Evolutionary conservation across 1,140 invertebrate genomes (phyloP).

Genomic region (Pseudomyrmex concolor): DNA sequence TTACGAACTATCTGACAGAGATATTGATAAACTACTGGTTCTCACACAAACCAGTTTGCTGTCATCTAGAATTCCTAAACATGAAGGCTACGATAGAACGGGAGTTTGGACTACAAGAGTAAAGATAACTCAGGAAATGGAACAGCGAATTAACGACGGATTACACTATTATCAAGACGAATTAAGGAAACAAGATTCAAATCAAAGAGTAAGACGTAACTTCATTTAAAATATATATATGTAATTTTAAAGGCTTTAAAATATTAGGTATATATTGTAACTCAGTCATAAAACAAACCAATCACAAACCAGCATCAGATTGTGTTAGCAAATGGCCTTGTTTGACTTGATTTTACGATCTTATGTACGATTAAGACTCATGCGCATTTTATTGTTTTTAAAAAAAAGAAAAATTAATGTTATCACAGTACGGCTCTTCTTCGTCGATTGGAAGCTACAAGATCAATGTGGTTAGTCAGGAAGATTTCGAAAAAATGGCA

Average conservation of each 20-base stretch:
- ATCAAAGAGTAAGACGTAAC: conserved; percentile 76
- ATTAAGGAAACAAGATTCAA: conserved; percentile 88
- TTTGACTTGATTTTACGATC: too few species aligned
- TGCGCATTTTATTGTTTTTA: too few species aligned
- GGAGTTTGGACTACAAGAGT: conserved; percentile 93
- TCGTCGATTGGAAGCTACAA: conserved; percentile 88
- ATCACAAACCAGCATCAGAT: too few species aligned
- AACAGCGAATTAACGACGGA: conserved; percentile 97
- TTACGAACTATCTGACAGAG: conserved; percentile 95
- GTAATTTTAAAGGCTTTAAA: too few species aligned
- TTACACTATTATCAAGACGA: conserved; percentile 97
- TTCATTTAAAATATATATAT: neutral
- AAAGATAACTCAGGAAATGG: conserved; percentile 97
- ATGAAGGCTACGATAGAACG: conserved; percentile 95
- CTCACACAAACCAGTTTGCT: conserved; percentile 91
- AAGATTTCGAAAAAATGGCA: conserved; percentile 93
- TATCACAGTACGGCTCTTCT: conserved; percentile 80
- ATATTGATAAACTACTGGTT: conserved; percentile 97
- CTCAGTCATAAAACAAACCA: too few species aligned
- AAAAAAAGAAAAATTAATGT: neutral
- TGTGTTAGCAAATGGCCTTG: too few species aligned
- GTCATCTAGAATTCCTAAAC: conserved; percentile 88
- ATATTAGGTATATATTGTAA: too few species aligned
- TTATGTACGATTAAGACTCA: neutral
- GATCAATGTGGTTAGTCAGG: conserved; percentile 95